A percentile compares a stretch with the other conserved stretches of the same genome.
phyloP scores from a whole-genome alignment of 2,888 invertebrate species.

The Lacanobia wlatinum region DNA sequence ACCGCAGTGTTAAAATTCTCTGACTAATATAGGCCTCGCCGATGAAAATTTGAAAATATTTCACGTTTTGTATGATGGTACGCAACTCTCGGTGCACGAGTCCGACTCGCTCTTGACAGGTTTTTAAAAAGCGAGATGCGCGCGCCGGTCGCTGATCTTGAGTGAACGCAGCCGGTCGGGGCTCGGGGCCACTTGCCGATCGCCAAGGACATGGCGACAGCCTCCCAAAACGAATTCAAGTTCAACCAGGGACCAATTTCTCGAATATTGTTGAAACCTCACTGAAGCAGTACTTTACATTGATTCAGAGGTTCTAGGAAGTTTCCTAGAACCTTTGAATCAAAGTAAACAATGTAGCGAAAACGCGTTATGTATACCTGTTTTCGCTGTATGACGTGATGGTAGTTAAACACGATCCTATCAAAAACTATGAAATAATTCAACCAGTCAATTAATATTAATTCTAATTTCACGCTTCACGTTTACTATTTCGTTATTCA shows the following conservation, averaged over 20 bases:
- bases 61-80: too few relatives aligned
- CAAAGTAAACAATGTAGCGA: too few relatives aligned
- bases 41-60: too few relatives aligned
- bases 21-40: too few relatives aligned
- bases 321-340: too few relatives aligned
- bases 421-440: neutral
- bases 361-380: too few relatives aligned
- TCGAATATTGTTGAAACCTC: slow-evolving; percentile 29
- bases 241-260: slow-evolving; percentile 66
- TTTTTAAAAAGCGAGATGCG: slow-evolving; percentile 27
- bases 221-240: slow-evolving; percentile 68
- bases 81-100: too few relatives aligned
- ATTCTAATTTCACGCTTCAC: neutral
- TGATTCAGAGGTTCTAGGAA: neutral
- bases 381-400: too few relatives aligned
- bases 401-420: neutral
- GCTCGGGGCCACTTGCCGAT: slow-evolving; percentile 54
- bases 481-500: neutral
- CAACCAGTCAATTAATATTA: neutral
- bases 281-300: neutral
- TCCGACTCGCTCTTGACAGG: too few relatives aligned
- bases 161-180: slow-evolving; percentile 55
- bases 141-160: slow-evolving; percentile 63
- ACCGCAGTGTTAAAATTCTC: too few relatives aligned
- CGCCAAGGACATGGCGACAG: slow-evolving; percentile 64